Percentiles rank a stretch among this genome's conserved stretches.
Conservation (phyloP, 2,888 invertebrate genomes). For the Eupithecia abbreviata region DNA sequence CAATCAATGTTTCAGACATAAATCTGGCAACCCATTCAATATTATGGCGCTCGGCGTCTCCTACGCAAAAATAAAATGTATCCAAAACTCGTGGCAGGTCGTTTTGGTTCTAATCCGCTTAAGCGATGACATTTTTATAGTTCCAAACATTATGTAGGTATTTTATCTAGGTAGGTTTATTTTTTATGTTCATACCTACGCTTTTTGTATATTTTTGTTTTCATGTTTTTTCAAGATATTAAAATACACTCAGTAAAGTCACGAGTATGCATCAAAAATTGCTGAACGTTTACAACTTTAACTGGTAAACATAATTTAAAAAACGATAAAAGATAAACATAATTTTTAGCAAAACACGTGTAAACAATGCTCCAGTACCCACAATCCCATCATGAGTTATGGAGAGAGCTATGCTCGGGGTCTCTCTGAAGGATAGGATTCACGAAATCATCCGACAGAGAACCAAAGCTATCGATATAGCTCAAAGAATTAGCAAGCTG, state of each 20-base stretch:
- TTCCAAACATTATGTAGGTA: background rate
- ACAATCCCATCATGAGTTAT: too few relatives aligned
- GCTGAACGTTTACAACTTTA: background rate
- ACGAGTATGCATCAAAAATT: background rate
- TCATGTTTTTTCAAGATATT: background rate
- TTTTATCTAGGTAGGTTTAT: background rate
- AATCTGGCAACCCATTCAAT: background rate
- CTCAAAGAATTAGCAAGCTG: too few relatives aligned
- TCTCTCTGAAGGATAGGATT: too few relatives aligned
- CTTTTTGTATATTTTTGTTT: background rate
- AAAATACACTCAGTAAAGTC: background rate
- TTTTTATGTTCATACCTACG: background rate
- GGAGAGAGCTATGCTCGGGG: too few relatives aligned
- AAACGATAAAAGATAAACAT: too few relatives aligned
- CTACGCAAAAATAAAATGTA: background rate
- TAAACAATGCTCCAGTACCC: too few relatives aligned
- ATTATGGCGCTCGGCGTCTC: background rate
- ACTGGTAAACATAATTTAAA: background rate
- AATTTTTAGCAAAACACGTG: too few relatives aligned
- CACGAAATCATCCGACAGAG: too few relatives aligned
- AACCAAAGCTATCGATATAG: too few relatives aligned
- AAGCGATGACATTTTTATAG: slow-evolving; percentile 2
- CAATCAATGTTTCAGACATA: background rate
- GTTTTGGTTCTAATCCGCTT: slow-evolving; percentile 1
- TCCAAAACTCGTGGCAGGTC: background rate